Evolutionary conservation across 2,888 invertebrate genomes (phyloP).

Genomic region (Ophion slaviceki): DNA sequence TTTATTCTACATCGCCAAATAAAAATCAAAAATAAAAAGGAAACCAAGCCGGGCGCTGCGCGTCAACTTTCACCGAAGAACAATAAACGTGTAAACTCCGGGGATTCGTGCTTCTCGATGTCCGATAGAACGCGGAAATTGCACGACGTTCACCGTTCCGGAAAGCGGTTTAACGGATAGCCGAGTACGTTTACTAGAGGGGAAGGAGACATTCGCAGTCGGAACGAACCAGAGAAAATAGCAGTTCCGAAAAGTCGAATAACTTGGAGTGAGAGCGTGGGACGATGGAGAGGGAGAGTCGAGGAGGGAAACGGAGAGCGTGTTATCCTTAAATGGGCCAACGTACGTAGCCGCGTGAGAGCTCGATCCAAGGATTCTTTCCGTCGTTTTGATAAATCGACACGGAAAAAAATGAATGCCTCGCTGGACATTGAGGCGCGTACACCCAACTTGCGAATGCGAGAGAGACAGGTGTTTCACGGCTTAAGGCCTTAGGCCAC

Average conservation of each 20-base stretch:
- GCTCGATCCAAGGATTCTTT: neutral
- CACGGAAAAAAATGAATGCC: neutral
- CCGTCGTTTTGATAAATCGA: neutral
- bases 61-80: neutral
- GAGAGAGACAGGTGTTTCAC: neutral
- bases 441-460: neutral
- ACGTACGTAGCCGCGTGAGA: neutral
- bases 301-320: neutral
- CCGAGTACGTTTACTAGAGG: neutral
- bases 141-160: conserved; percentile 8
- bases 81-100: conserved; percentile 1
- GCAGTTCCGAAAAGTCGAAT: conserved; percentile 1
- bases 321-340: neutral
- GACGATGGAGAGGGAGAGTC: neutral
- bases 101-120: neutral
- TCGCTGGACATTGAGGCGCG: neutral
- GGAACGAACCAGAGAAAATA: neutral
- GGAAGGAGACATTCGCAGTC: neutral
- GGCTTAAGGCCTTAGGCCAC: neutral
- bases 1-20: neutral
- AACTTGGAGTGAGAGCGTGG: neutral
- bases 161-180: conserved; percentile 6
- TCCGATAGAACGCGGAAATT: neutral
- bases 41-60: neutral
- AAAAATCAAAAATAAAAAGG: neutral